Conservation (phyloP, 2,113 vertebrate genomes). For the Ammodramus savannarum region DNA sequence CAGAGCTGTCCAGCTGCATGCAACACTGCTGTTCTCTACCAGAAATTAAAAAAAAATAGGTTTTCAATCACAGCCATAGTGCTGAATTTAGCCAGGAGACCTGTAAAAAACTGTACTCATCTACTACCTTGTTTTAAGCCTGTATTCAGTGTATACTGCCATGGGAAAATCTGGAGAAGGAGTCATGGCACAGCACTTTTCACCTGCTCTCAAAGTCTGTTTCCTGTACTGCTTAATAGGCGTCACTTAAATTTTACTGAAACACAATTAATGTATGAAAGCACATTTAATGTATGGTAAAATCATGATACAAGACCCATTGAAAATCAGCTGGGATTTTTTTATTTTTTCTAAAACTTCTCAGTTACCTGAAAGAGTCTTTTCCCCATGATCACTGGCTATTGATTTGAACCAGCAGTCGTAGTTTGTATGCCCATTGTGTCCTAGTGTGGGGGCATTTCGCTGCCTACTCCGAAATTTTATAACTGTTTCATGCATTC, state of each 20-base stretch:
- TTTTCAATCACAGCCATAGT: not conserved
- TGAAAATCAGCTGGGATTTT: not conserved
- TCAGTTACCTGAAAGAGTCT: not conserved
- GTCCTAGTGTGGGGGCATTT: not conserved
- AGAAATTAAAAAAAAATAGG: not conserved
- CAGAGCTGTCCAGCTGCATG: not conserved
- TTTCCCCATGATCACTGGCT: not conserved
- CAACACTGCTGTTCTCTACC: rapidly evolving
- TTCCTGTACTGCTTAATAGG: not conserved
- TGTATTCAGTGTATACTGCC: rapidly evolving
- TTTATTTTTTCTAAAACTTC: not conserved
- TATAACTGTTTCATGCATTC: not conserved
- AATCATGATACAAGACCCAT: not conserved
- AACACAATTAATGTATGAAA: not conserved
- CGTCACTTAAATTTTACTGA: not conserved
- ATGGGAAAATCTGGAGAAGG: not conserved
- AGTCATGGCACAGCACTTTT: not conserved
- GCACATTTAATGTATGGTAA: not conserved
- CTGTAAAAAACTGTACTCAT: not conserved
- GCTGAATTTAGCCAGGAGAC: not conserved
- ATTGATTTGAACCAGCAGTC: not conserved
- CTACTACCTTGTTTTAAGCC: not conserved
- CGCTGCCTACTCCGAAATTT: not conserved
- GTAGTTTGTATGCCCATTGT: not conserved
- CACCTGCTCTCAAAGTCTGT: not conserved